Evolutionary conservation across 1,140 invertebrate genomes (phyloP).

Genomic region (Daktulosphaira vitifoliae): DNA sequence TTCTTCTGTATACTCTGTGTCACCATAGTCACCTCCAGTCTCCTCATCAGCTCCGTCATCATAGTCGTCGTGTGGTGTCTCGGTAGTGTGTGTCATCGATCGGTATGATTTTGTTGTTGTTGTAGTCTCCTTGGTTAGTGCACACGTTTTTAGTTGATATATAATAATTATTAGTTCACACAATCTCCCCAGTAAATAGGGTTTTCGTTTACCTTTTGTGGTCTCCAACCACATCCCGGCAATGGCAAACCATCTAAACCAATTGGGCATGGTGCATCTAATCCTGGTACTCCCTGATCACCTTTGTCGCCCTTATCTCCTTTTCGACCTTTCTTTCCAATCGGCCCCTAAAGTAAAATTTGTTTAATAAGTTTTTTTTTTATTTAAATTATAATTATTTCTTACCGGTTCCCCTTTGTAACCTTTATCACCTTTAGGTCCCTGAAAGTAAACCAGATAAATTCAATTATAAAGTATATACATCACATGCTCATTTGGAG

Average conservation of each 20-base stretch:
- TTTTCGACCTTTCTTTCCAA: conserved; percentile 79
- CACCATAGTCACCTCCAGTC: conserved; percentile 5
- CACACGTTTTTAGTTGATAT: neutral
- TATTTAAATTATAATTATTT: conserved; percentile 26
- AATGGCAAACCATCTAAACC: conserved; percentile 87
- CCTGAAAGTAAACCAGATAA: conserved; percentile 47
- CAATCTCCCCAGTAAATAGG: neutral
- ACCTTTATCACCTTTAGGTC: conserved; percentile 77
- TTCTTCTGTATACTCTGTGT: conserved; percentile 1
- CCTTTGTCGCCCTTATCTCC: conserved; percentile 87
- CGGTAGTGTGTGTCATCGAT: conserved; percentile 9
- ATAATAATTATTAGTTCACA: neutral
- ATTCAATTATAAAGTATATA: neutral
- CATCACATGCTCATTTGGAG: conserved; percentile 2
- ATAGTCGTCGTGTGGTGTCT: conserved; percentile 5
- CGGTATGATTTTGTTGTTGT: conserved; percentile 20
- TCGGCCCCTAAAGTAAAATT: conserved; percentile 56
- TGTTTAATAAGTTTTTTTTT: neutral
- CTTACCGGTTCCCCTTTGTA: conserved; percentile 78
- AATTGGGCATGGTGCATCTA: conserved; percentile 93
- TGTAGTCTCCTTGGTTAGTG: conserved; percentile 8
- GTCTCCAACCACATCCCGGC: conserved; percentile 88
- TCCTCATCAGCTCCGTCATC: conserved; percentile 15
- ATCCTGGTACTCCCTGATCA: conserved; percentile 87
- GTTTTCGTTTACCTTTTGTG: conserved; percentile 56